Evolutionary conservation across 2,888 invertebrate genomes (phyloP), one percentile per base, ranked within the genome.

Genomic region (Protonemura montana): DNA sequence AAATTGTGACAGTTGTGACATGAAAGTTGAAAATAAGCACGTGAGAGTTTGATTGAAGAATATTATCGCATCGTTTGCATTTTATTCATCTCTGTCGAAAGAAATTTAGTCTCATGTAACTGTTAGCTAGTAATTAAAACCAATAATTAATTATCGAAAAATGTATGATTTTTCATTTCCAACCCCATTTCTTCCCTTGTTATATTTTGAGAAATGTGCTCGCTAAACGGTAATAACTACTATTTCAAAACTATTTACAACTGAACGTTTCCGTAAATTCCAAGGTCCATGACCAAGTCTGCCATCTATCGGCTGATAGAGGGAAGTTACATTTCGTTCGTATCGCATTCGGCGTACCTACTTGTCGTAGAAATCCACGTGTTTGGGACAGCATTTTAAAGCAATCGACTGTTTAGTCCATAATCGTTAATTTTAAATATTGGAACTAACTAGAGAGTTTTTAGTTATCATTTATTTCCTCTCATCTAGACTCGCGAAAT

Each of bases 61-160:
- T 59, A 59, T 59, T 59, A 59, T 59, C 59, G 59, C 59, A 59
- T 59, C 59, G 59, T 59, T 59, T 59, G 59, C 59, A 59, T 59
- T 59, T 59, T 59, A 59, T 59, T 59, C 59, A 59, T 59, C 59
- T 59, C 59, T 59, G 59, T 59, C 59, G 59, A 59, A 59, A 59
- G 59, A 59, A 59, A 59, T 16, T 7, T 59, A 21, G 59, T 59
- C 16, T 59, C 59, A 59, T 59, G 59, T 59, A 59, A 59, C 59
- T 59, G 59, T 59, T 59, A 59, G 59, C 59, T 59, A 59, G 59
- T 59, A 21, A 59, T 7, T 59, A 59, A 35, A 59, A 59, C 21
- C 59, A 59, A 59, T 59, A 10, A 59, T 59, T 41, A 41, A 59
- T 59, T 59, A 59, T 59, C 59, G 59, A 59, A 59, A 7, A 3